Evolutionary conservation across 35 echinoderm and acorn worm genomes (phyloP), one percentile per base, ranked within the genome.

Genomic region (Patiria miniata): DNA sequence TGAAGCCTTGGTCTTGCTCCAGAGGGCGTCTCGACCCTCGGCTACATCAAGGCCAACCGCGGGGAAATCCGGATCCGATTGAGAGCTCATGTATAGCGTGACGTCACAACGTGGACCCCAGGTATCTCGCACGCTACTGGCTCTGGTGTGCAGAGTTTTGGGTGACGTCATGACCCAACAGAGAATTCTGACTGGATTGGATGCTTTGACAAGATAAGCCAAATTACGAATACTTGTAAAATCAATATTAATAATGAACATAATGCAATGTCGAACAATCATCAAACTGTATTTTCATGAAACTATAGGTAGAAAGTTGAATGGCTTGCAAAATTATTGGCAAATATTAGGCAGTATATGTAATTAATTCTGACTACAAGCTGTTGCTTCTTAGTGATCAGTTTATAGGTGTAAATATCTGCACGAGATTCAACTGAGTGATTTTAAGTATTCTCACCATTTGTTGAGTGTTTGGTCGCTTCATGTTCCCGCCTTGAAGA

Each of bases 121-220:
- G 5, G 91, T 93, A 15, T 89, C 87, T 59, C 81, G 60, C 21
- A 92, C 52, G 26, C 59, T 51, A 26, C 38, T 39, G 8, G 93
- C 79, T 61, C 83, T 89, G 8, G 39, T 80, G 28, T 89, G 39
- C 50, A 89, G 54, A 47, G 82, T 96, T 19, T 36, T 22, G 19
- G 94, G 94, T 26, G 61, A 83, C 10, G 94, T 96, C 89, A 91
- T 88, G 14, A 96, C 50, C 86, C 90, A 96, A 51, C 94, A 96
- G 23, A 96, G 77, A 52, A 96, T 68, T 29, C 94, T 51, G 18
- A 89, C 73, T 69, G 89, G 83, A 17, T 89, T 56, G 18, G 61
- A 32, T 30, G 26, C 29, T 73, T 32, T 10, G 2, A 14, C n/a
- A 1, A 23, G 65, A 73, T 36, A 32, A 7, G 7, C 19, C 65